Evolutionary conservation across 2,888 invertebrate species (phyloP).

Genomic region (Tinea semifulvella): DNA sequence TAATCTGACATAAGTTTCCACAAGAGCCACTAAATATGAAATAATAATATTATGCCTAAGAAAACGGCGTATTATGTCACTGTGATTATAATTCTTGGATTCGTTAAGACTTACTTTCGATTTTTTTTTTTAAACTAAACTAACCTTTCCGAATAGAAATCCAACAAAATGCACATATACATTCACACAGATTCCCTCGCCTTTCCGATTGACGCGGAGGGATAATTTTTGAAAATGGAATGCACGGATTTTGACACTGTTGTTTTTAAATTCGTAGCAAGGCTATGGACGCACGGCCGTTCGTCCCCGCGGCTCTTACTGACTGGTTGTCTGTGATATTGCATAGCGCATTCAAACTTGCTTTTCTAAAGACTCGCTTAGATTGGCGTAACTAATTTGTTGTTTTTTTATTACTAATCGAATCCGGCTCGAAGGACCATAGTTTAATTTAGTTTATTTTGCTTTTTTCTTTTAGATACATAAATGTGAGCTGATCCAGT

Average conservation of each 20-base stretch:
- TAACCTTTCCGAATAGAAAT: neutral
- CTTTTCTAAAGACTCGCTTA: slow-evolving; percentile 2
- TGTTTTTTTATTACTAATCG: too few relatives aligned
- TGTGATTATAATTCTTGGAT: neutral
- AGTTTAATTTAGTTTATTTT: too few relatives aligned
- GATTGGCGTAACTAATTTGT: neutral
- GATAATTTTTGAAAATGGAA: neutral
- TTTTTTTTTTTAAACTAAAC: neutral
- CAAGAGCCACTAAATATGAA: too few relatives aligned
- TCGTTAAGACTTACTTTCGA: slow-evolving; percentile 4
- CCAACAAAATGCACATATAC: too few relatives aligned
- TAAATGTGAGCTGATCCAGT: too few relatives aligned
- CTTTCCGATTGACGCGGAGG: neutral
- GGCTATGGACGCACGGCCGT: neutral
- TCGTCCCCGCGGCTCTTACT: neutral
- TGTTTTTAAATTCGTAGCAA: neutral
- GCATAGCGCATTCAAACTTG: neutral
- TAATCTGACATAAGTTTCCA: too few relatives aligned
- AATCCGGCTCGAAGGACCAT: too few relatives aligned
- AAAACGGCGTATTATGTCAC: slow-evolving; percentile 10
- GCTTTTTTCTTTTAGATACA: too few relatives aligned
- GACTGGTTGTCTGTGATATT: slow-evolving; percentile 4
- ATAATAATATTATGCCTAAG: neutral
- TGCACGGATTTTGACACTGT: neutral
- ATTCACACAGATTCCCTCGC: too few relatives aligned